A percentile compares a stretch with the other conserved stretches of the same genome.
phyloP scores from a whole-genome alignment of 2,797 vertebrate species.

The Eulemur coronatus region DNA sequence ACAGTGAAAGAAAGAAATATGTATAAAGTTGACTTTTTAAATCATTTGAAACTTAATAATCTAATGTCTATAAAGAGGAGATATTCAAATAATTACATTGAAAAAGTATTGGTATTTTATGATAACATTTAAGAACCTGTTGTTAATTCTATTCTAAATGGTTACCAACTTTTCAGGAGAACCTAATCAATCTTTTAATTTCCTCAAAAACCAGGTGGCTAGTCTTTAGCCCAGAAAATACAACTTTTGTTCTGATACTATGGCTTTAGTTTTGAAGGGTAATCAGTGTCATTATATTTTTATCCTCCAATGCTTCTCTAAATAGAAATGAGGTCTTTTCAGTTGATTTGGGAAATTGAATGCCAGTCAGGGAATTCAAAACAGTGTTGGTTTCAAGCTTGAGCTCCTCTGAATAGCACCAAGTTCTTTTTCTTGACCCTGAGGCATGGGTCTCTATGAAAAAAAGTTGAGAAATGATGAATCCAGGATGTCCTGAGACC shows the following conservation, averaged over 20 bases:
- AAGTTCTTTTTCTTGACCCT: not conserved
- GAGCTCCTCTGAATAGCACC: not conserved
- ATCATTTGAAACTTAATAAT: slow-evolving; percentile 6
- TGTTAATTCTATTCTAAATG: not conserved
- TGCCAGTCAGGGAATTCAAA: slow-evolving; percentile 58
- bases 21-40: slow-evolving; percentile 12
- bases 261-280: not conserved
- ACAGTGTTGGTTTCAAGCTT: slow-evolving; percentile 20
- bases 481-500: not conserved
- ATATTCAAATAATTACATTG: slow-evolving; percentile 25
- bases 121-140: not conserved
- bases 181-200: not conserved
- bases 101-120: slow-evolving; percentile 4
- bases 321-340: not conserved
- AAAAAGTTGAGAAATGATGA: slow-evolving; percentile 36
- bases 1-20: not conserved
- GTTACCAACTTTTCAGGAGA: not conserved
- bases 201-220: not conserved
- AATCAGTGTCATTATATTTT: slow-evolving; percentile 40
- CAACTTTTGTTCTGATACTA: not conserved
- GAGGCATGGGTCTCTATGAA: slow-evolving; percentile 42
- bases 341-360: slow-evolving; percentile 50
- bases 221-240: not conserved
- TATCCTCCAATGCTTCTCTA: not conserved
- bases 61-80: not conserved